phyloP scores from a whole-genome alignment of 37 sponge, comb jelly and placozoan genomes.

The Mnemiopsis leidyi region DNA sequence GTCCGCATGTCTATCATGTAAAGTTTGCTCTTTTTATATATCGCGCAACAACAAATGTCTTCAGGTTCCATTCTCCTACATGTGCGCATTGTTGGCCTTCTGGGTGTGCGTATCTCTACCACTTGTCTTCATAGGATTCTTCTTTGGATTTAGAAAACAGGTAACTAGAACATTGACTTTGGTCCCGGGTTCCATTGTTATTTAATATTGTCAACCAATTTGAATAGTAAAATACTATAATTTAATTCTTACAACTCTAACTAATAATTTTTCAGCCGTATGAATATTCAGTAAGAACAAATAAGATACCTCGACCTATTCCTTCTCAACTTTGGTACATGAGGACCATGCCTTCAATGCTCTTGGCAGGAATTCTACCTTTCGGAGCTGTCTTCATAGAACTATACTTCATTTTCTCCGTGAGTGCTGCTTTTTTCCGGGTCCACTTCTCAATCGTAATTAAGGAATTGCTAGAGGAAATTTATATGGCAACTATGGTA shows the following conservation, averaged over 20 bases:
- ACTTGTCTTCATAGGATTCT: slow-evolving; percentile 87
- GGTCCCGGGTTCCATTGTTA: neutral
- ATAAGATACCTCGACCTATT: slow-evolving; percentile 94
- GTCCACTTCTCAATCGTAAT: too few relatives aligned
- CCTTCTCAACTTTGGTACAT: slow-evolving; percentile 94
- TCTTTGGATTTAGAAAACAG: slow-evolving; percentile 95
- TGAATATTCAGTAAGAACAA: slow-evolving; percentile 96
- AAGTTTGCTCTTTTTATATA: neutral
- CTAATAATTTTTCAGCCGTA: slow-evolving; percentile 70
- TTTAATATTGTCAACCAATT: neutral
- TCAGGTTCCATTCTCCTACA: slow-evolving; percentile 89
- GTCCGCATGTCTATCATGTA: neutral
- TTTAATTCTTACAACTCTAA: neutral
- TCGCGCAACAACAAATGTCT: neutral
- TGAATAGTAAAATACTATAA: neutral
- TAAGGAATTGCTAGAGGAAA: too few relatives aligned
- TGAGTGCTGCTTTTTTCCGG: slow-evolving; percentile 64
- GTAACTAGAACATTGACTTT: too few relatives aligned
- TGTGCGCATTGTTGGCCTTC: slow-evolving; percentile 82
- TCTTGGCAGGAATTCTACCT: slow-evolving; percentile 94
- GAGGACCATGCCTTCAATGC: slow-evolving; percentile 40
- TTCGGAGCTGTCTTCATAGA: slow-evolving; percentile 98
- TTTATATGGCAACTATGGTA: too few relatives aligned
- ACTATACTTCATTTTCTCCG: slow-evolving; percentile 94
- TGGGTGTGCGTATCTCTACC: slow-evolving; percentile 94